These are phyloP conservation scores for Acridotheres tristis DNA, from an alignment of 2,797 vertebrate species.

Conservation along the genomic window DNA sequence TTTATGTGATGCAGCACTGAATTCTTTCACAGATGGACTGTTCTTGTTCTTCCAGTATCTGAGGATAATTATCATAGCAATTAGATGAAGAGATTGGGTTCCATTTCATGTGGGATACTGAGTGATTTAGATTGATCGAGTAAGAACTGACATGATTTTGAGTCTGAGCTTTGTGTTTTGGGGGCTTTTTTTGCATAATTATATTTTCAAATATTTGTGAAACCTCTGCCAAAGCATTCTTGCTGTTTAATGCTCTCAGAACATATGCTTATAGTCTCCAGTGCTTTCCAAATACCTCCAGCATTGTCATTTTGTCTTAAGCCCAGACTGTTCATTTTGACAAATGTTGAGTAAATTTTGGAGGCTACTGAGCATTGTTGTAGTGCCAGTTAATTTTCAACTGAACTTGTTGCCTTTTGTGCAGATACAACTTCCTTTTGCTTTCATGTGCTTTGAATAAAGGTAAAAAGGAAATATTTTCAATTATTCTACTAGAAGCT, in stretches of 20 bases:
- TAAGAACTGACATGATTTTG: background rate
- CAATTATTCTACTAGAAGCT: background rate
- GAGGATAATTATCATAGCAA: slow-evolving; percentile 17
- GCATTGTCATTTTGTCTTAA: background rate
- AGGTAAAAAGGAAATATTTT: background rate
- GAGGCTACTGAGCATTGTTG: background rate
- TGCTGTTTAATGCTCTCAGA: background rate
- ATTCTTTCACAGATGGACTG: slow-evolving; percentile 19
- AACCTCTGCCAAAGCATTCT: background rate
- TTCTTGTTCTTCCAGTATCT: background rate
- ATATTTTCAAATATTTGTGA: background rate
- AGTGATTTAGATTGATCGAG: background rate
- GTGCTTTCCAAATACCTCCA: background rate
- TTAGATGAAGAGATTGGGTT: slow-evolving; percentile 6
- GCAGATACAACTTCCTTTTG: background rate
- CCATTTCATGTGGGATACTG: background rate
- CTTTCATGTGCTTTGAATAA: background rate
- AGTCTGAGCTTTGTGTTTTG: background rate
- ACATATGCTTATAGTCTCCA: background rate
- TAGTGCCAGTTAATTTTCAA: background rate
- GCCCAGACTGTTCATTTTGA: background rate
- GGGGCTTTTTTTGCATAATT: background rate
- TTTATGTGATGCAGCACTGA: background rate
- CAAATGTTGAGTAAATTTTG: background rate
- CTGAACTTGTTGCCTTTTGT: background rate